Conservation (phyloP, 2,888 invertebrate species). For the Colletes collaris region DNA sequence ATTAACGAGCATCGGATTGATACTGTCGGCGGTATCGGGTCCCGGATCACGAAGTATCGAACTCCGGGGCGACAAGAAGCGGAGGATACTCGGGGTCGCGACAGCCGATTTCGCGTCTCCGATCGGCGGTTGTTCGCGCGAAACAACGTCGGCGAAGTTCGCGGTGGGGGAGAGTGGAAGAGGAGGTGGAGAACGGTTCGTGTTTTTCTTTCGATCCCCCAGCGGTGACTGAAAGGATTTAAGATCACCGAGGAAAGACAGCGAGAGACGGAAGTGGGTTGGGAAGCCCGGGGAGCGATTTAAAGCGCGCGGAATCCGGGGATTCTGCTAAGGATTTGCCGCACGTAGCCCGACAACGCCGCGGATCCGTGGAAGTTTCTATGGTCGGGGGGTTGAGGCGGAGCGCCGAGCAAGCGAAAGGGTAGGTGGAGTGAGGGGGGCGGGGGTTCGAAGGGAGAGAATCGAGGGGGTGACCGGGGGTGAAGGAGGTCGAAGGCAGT, state of each 20-base stretch:
- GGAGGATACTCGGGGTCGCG: too few species aligned
- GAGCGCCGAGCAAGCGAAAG: constrained; percentile 24
- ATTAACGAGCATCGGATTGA: too few species aligned
- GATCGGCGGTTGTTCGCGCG: constrained; percentile 23
- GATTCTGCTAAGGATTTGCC: constrained; percentile 81
- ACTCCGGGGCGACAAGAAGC: too few species aligned
- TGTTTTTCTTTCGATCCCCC: constrained; percentile 37
- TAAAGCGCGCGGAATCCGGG: constrained; percentile 74
- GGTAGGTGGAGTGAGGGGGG: constrained; percentile 11
- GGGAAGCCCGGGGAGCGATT: constrained; percentile 55
- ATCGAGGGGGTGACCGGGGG: constrained; percentile 28
- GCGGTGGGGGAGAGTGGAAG: neutral
- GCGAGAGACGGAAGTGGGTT: neutral
- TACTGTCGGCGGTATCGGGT: too few species aligned
- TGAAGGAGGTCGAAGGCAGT: constrained; percentile 48
- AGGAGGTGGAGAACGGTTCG: constrained; percentile 2
- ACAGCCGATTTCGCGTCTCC: constrained; percentile 14
- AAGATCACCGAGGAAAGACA: constrained; percentile 8
- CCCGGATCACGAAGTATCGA: too few species aligned
- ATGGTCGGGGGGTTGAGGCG: constrained; percentile 33
- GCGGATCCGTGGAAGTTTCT: constrained; percentile 74
- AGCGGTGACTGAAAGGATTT: constrained; percentile 47
- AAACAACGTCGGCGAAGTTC: constrained; percentile 12
- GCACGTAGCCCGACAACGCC: constrained; percentile 81
- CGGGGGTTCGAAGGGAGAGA: constrained; percentile 16